Conservation (phyloP, 2,113 vertebrate genomes). For the Ellobius talpinus region DNA sequence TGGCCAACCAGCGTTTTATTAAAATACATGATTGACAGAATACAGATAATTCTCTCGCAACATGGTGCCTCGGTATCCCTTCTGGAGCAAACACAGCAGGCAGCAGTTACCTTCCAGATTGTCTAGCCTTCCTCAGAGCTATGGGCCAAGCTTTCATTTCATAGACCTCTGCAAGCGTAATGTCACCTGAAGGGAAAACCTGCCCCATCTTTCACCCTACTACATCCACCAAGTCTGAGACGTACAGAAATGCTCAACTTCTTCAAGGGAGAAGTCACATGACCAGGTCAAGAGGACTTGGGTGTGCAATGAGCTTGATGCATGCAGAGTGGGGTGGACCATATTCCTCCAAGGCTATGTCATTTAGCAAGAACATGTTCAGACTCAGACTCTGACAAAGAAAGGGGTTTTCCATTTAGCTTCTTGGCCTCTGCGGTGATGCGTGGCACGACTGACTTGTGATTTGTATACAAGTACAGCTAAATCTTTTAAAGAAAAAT, state of each 20-base stretch:
- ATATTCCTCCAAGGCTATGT: accelerated
- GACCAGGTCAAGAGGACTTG: accelerated
- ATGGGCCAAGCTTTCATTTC: neutral
- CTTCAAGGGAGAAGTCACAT: accelerated
- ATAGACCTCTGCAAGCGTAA: neutral
- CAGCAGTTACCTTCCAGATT: accelerated
- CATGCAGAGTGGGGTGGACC: accelerated
- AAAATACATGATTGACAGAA: too few relatives aligned
- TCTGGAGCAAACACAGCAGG: accelerated
- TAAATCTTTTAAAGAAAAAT: neutral
- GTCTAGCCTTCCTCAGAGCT: neutral
- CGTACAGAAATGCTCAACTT: neutral
- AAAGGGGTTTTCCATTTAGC: neutral
- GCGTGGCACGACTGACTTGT: neutral
- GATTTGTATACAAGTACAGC: neutral
- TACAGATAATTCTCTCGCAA: too few relatives aligned
- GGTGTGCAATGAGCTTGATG: accelerated
- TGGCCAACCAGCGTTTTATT: too few relatives aligned
- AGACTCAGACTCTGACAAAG: too few relatives aligned
- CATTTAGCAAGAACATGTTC: too few relatives aligned
- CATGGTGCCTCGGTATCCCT: accelerated
- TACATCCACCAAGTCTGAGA: neutral
- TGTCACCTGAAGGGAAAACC: neutral
- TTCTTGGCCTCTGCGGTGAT: neutral
- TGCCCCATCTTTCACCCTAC: neutral